Evolutionary conservation across 2,797 vertebrate genomes (phyloP).

Genomic region (Micromesistius poutassou): DNA sequence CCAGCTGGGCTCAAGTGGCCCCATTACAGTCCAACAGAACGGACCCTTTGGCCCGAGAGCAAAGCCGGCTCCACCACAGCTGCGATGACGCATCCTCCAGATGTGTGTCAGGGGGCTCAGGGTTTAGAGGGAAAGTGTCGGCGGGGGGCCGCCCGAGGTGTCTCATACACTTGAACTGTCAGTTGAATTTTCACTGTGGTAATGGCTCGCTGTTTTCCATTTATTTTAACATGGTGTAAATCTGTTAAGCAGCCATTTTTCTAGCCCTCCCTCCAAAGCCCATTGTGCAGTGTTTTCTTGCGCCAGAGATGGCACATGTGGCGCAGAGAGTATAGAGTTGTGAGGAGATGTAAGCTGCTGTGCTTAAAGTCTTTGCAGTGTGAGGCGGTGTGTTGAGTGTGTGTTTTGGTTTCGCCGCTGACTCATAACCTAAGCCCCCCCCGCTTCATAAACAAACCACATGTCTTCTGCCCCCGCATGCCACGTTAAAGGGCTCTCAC

Average conservation of each 20-base stretch:
- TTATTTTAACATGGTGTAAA: conserved; percentile 56
- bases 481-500: conserved; percentile 62
- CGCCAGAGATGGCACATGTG: conserved; percentile 19
- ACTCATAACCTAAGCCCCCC: conserved; percentile 63
- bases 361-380: not conserved
- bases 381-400: not conserved
- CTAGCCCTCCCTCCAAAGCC: not conserved
- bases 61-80: conserved; percentile 68
- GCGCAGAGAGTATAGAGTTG: not conserved
- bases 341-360: not conserved
- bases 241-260: conserved; percentile 38
- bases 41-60: conserved; percentile 67
- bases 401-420: conserved; percentile 64
- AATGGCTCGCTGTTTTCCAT: conserved; percentile 40
- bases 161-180: conserved; percentile 56
- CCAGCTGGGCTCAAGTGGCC: conserved; percentile 63
- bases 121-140: conserved; percentile 15
- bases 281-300: conserved; percentile 26
- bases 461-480: conserved; percentile 56
- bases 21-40: conserved; percentile 51
- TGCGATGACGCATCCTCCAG: conserved; percentile 76
- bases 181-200: conserved; percentile 44
- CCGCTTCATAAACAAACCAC: conserved; percentile 51
- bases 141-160: conserved; percentile 32
- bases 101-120: conserved; percentile 54